Evolutionary conservation across 2,888 invertebrate species (phyloP).

Genomic region (Nemoura dubitans): DNA sequence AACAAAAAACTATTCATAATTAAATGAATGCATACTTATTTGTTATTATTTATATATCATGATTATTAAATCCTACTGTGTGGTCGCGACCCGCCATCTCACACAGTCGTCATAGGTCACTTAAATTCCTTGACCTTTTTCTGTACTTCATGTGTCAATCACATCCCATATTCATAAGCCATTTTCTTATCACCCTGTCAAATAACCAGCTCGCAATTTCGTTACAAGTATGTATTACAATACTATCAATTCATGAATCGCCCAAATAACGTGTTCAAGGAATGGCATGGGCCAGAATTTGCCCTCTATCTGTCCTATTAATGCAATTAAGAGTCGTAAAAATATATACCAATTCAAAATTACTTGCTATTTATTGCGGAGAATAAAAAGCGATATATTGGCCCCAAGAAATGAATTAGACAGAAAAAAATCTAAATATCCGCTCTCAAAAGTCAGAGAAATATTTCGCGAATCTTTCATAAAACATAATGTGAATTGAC

Average conservation of each 20-base stretch:
- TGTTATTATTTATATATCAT: not conserved
- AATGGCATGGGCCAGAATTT: not conserved
- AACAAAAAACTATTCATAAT: not conserved
- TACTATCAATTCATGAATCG: too few relatives aligned
- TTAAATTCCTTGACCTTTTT: not conserved
- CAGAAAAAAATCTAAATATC: not conserved
- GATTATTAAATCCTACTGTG: not conserved
- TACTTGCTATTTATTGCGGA: conserved; percentile 2
- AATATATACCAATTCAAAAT: not conserved
- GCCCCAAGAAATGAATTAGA: not conserved
- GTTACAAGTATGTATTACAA: not conserved
- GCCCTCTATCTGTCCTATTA: not conserved
- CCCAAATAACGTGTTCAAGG: not conserved
- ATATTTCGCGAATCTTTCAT: not conserved
- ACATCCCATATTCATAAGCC: not conserved
- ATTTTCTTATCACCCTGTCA: not conserved
- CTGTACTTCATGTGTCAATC: not conserved
- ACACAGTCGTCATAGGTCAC: not conserved
- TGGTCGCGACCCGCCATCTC: not conserved
- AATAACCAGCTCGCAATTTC: not conserved
- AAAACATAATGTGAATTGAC: too few relatives aligned
- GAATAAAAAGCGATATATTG: not conserved
- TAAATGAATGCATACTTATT: not conserved
- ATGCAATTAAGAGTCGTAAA: conserved; percentile 1
- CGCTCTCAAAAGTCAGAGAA: not conserved